A percentile compares a stretch with the other conserved stretches of the same genome.
Evolutionary conservation across 2,797 vertebrate species (phyloP).

Genomic region (Paedocypris micromegethes): DNA sequence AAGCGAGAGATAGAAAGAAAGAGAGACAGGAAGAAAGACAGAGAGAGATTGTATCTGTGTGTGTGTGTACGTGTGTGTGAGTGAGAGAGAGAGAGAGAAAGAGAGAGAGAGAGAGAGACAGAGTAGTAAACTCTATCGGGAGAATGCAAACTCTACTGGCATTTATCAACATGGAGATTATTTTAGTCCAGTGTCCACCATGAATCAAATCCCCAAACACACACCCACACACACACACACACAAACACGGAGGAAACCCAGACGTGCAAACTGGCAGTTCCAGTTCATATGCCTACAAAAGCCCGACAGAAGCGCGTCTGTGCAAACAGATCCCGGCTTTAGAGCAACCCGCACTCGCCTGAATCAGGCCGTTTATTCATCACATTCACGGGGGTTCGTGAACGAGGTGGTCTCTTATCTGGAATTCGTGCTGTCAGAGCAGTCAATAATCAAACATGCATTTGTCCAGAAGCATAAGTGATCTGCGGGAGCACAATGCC

Average conservation of each 20-base stretch:
- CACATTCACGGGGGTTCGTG: background rate
- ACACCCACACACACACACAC: slow-evolving; percentile 9
- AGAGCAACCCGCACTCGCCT: slow-evolving; percentile 3
- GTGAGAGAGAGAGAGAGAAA: too few species aligned
- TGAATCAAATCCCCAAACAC: slow-evolving; percentile 28
- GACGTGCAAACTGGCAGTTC: background rate
- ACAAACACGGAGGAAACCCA: slow-evolving; percentile 24
- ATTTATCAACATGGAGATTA: slow-evolving; percentile 35
- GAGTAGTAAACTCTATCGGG: background rate
- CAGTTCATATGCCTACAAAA: slow-evolving; percentile 5
- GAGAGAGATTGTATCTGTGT: too few species aligned
- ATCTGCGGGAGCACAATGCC: background rate
- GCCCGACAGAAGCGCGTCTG: slow-evolving; percentile 17
- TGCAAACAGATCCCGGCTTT: slow-evolving; percentile 20
- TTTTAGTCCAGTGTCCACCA: slow-evolving; percentile 25
- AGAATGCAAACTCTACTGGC: slow-evolving; percentile 38
- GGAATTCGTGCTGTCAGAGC: slow-evolving; percentile 15
- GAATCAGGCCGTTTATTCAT: background rate
- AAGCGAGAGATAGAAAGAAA: too few species aligned
- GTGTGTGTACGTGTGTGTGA: too few species aligned
- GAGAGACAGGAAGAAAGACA: too few species aligned
- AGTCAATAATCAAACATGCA: slow-evolving; percentile 20
- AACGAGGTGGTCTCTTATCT: slow-evolving; percentile 14
- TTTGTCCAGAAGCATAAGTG: slow-evolving; percentile 9
- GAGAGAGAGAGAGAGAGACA: too few species aligned